phyloP scores from a whole-genome alignment of 2,888 invertebrate genomes.

The Caradrina clavipalpis region DNA sequence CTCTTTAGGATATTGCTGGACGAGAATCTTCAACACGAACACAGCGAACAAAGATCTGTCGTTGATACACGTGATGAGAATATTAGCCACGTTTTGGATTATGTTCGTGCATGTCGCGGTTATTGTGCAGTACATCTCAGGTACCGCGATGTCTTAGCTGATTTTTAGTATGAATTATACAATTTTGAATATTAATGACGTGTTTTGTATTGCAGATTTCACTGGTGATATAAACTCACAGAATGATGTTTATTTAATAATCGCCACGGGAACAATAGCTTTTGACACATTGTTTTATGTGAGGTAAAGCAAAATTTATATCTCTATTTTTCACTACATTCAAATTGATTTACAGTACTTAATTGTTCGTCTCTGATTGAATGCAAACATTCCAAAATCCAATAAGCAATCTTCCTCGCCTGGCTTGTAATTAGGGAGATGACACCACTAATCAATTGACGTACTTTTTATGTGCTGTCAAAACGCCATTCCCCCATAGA shows the following conservation, averaged over 20 bases:
- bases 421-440: background rate
- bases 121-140: constrained; percentile 92
- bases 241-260: constrained; percentile 86
- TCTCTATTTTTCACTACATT: background rate
- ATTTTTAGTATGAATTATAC: no score
- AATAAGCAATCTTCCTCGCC: background rate
- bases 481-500: no score
- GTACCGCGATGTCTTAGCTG: constrained; percentile 70
- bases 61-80: constrained; percentile 91
- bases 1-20: constrained; percentile 83
- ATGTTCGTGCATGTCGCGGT: constrained; percentile 92
- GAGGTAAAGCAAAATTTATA: constrained; percentile 81
- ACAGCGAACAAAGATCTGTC: constrained; percentile 88
- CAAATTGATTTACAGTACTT: background rate
- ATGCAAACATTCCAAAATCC: background rate
- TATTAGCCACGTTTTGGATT: constrained; percentile 92
- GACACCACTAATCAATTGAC: no score
- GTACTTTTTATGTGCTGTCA: no score
- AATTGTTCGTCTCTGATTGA: background rate
- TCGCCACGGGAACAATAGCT: constrained; percentile 90
- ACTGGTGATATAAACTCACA: constrained; percentile 81
- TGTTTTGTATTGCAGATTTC: constrained; percentile 82
- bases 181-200: background rate
- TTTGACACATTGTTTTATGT: constrained; percentile 92
- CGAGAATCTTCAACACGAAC: constrained; percentile 84